Evolutionary conservation across 2,888 invertebrate species (phyloP), one percentile per base, ranked within the genome.

Genomic region (Hetaerina titia): DNA sequence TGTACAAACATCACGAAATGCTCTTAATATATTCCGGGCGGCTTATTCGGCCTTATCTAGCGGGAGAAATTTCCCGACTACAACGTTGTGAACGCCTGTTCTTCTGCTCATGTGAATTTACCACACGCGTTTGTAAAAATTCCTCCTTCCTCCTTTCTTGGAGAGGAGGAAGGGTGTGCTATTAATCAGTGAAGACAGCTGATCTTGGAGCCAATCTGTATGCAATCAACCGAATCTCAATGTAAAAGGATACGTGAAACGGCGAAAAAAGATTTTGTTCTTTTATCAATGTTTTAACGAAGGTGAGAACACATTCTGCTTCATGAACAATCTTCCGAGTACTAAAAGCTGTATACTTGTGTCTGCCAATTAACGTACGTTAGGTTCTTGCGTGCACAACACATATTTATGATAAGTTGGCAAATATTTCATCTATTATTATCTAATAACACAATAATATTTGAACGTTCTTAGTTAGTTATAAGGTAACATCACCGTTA

Each of bases 1-100:
- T 81, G 81, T 69, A 69, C 92, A 69, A 92, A 92, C 92, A 69
- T 74, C 92, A 92, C 92, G 92, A 74, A 92, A 92, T 57, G 56
- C 56, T 92, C 57, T 92, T 92, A 74, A 92, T 92, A 56, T 92
- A 69, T 92, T 92, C 81, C 69, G 92, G n/a, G 69, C 64, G 69
- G 64, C 69, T 69, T 69, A 92, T 92, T 69, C 92, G 56, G 81
- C 64, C 56, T 69, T 74, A 92, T 92, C 92, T 92, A 19, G 56
- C 19, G n/a, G 13, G 64, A 19, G 22, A 63, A 92, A 56, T 56
- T 74, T 92, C 56, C 69, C 92, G n/a, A 22, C 92, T 92, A 64
- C 57, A 74, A 69, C 74, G 69, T 69, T 69, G 92, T 74, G 74
- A 92, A 92, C 45, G 63, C 64, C 90, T 45, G 90, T 90, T 90